Percentiles rank a stretch among this genome's conserved stretches.
These are phyloP conservation scores for Oncopodura yosiiana DNA, from an alignment of 1,140 invertebrate species.

Conservation along the genomic window DNA sequence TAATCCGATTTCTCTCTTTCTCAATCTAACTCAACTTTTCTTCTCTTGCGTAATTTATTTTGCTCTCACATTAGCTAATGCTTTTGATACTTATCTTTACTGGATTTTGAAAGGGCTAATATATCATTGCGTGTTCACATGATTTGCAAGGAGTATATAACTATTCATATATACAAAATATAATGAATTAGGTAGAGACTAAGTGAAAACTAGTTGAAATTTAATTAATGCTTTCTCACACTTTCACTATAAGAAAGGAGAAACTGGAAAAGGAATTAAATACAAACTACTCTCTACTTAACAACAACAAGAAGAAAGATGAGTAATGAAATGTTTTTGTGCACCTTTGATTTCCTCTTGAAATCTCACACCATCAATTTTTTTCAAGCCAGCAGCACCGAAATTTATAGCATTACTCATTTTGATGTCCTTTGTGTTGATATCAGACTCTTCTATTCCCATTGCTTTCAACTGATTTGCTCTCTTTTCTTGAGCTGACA, in stretches of 20 bases:
- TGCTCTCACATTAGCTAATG: no score
- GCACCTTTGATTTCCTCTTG: conserved; percentile 32
- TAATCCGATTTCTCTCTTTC: no score
- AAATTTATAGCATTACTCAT: conserved; percentile 22
- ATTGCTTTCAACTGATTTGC: conserved; percentile 86
- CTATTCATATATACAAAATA: no score
- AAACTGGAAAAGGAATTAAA: neutral
- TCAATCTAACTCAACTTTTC: no score
- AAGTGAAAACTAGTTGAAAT: no score
- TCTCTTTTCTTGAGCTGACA: conserved; percentile 76
- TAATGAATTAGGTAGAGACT: no score
- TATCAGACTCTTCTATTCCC: conserved; percentile 78
- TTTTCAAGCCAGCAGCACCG: conserved; percentile 17
- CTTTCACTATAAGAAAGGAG: neutral
- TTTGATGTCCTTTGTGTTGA: conserved; percentile 42
- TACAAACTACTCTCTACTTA: neutral
- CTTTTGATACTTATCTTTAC: no score
- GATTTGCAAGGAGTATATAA: no score
- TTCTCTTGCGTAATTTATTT: no score
- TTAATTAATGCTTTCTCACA: no score
- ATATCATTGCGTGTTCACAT: no score
- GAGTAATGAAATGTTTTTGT: neutral
- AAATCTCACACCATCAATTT: conserved; percentile 26
- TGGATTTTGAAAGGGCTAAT: no score
- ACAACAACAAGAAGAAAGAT: neutral